Evolutionary conservation across 2,113 vertebrate species (phyloP).

Genomic region (Rhadina sibilatrix): DNA sequence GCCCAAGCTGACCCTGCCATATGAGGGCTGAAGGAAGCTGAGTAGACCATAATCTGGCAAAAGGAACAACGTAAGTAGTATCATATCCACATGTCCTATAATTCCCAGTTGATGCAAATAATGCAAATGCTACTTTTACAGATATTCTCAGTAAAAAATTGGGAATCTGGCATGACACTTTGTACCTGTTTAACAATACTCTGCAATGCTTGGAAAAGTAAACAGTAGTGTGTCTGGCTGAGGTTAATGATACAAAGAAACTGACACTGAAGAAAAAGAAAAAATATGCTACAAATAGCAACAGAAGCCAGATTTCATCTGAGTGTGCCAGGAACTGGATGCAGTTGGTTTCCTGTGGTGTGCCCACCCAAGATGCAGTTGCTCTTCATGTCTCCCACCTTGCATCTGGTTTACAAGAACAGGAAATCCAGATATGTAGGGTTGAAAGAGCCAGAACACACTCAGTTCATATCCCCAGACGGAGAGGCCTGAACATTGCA

Average conservation of each 20-base stretch:
- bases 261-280: background rate
- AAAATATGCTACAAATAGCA: background rate
- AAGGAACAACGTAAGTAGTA: background rate
- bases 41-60: background rate
- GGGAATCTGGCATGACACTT: background rate
- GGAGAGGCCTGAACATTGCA: background rate
- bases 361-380: background rate
- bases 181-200: background rate
- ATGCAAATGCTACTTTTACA: background rate
- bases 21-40: background rate
- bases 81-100: background rate
- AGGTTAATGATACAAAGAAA: background rate
- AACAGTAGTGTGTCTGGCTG: background rate
- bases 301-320: background rate
- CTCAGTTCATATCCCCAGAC: background rate
- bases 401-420: background rate
- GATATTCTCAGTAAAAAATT: background rate
- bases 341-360: background rate
- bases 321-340: background rate
- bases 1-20: background rate
- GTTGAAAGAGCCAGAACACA: background rate
- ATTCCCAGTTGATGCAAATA: background rate
- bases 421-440: background rate
- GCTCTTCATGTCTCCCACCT: background rate
- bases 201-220: background rate